phyloP scores from a whole-genome alignment of 2,888 invertebrate genomes.

The Eurytoma californica region DNA sequence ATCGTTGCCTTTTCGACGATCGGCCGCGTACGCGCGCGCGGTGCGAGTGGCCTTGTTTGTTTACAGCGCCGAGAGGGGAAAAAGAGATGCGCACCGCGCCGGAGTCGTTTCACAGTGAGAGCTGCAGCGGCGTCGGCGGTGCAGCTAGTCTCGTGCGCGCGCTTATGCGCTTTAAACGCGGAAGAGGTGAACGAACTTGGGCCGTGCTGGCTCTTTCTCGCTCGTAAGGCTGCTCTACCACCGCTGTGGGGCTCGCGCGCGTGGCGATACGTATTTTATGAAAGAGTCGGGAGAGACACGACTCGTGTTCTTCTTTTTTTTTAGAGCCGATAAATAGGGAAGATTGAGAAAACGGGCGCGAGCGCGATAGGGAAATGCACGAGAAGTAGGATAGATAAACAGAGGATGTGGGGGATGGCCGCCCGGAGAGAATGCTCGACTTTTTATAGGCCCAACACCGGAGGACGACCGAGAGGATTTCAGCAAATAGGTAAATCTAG shows the following conservation, averaged over 20 bases:
- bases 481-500: neutral
- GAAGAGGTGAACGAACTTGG: slow-evolving; percentile 46
- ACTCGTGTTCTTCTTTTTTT: slow-evolving; percentile 6
- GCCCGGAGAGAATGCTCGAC: neutral
- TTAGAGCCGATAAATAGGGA: slow-evolving; percentile 21
- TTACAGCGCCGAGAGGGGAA: slow-evolving; percentile 33
- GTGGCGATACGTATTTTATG: slow-evolving; percentile 22
- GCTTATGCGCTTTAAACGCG: slow-evolving; percentile 18
- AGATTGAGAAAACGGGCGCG: slow-evolving; percentile 38
- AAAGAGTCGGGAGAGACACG: slow-evolving; percentile 11
- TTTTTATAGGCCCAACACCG: neutral
- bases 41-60: slow-evolving; percentile 48
- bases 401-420: slow-evolving; percentile 5
- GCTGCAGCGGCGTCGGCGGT: neutral
- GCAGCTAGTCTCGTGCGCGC: too few species aligned
- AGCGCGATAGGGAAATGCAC: slow-evolving; percentile 8
- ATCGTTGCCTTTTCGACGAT: slow-evolving; percentile 33
- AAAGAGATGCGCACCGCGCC: neutral
- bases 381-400: slow-evolving; percentile 38
- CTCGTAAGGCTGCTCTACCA: neutral
- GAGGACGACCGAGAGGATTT: neutral
- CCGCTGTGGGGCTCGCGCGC: neutral
- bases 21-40: slow-evolving; percentile 11
- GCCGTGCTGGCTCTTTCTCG: slow-evolving; percentile 2
- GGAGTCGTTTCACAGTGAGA: slow-evolving; percentile 28